Conservation (phyloP, 2,113 vertebrate species). For the Agapornis roseicollis region DNA sequence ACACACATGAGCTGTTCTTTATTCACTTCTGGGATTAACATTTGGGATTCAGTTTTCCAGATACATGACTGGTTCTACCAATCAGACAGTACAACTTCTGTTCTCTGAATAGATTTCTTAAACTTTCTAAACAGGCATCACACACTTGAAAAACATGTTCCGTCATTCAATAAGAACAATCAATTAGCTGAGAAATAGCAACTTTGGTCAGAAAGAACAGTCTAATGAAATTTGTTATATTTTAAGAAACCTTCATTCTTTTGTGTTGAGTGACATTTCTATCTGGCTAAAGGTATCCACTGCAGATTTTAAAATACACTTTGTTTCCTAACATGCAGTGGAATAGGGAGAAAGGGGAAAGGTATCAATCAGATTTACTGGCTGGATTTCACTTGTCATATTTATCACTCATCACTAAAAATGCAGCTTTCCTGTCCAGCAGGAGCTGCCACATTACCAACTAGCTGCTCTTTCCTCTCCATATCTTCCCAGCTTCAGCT, state of each 20-base stretch:
- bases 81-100: neutral
- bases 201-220: neutral
- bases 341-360: neutral
- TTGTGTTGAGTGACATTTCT: neutral
- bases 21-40: neutral
- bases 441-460: neutral
- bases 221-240: neutral
- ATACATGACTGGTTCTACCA: neutral
- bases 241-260: neutral
- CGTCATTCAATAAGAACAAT: neutral
- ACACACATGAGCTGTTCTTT: neutral
- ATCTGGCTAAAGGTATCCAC: neutral
- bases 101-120: neutral
- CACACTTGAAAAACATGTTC: neutral
- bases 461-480: neutral
- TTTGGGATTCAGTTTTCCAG: conserved; percentile 1
- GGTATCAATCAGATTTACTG: neutral
- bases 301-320: neutral
- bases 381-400: neutral
- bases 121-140: neutral
- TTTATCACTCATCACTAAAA: neutral
- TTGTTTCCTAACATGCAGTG: neutral
- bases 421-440: neutral
- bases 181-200: neutral
- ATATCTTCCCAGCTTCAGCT: neutral